Conservation (phyloP, 2,888 invertebrate genomes). For the Metellina segmentata region DNA sequence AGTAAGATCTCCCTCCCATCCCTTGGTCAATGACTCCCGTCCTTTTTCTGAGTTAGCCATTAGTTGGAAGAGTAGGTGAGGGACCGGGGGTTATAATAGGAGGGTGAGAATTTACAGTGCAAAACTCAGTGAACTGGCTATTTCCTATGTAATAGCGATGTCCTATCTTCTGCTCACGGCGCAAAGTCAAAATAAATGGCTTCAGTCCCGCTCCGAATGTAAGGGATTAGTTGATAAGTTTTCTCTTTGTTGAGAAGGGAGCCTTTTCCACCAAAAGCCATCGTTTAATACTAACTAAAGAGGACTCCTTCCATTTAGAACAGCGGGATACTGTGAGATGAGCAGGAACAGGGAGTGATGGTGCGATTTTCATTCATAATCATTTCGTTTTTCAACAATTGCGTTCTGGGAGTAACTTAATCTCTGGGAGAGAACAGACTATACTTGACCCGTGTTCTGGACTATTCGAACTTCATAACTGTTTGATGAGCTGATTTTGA, state of each 20-base stretch:
- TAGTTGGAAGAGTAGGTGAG: constrained; percentile 56
- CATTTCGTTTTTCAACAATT: no score
- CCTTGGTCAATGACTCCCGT: constrained; percentile 45
- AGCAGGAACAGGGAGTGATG: neutral
- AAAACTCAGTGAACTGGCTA: constrained; percentile 73
- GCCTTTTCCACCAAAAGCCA: constrained; percentile 13
- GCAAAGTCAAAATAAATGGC: constrained; percentile 71
- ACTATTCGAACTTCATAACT: no score
- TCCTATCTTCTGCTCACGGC: constrained; percentile 62
- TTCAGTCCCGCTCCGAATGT: constrained; percentile 32
- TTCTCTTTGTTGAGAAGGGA: constrained; percentile 36
- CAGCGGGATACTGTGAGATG: neutral
- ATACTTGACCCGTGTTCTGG: no score
- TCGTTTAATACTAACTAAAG: constrained; percentile 31
- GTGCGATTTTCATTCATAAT: no score
- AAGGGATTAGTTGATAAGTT: constrained; percentile 75
- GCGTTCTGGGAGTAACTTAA: no score
- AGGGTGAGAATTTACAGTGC: constrained; percentile 74
- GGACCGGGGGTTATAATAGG: constrained; percentile 48
- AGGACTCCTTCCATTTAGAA: neutral
- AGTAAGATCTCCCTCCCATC: constrained; percentile 55
- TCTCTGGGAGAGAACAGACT: no score
- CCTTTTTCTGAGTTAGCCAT: constrained; percentile 51
- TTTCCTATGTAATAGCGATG: constrained; percentile 62
- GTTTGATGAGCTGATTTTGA: no score